Evolutionary conservation across 1,140 invertebrate genomes (phyloP), one percentile per base, ranked within the genome.

Genomic region (Catajapyx aquilonaris): DNA sequence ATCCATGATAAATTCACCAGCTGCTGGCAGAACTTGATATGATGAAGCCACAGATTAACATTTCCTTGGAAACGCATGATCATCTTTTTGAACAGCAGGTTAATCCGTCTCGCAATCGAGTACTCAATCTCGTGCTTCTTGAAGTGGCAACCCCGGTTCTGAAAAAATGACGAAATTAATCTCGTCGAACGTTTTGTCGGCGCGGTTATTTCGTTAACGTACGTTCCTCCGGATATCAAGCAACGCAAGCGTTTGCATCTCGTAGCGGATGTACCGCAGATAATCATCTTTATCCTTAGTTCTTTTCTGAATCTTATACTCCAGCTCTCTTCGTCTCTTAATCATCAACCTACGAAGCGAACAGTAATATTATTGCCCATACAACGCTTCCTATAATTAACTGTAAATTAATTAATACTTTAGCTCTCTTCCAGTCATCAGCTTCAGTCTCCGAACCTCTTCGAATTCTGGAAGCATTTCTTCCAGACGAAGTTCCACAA

Each of bases 261-360:
- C 69, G 53, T 75, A 80, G 33, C 73, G 64, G 44, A 81, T 75
- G 43, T 81, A 81, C 38, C 64, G 59, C 7, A 77, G 54, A 53
- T 64, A 76, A 51, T 80, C 75, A 46, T 76, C 69, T 54, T 78
- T 76, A 17, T 54, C 54, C 54, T 76, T 78, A 2, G 62, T 61
- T 46, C 59, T 57, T 38, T 69, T 58, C 45, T 76, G 68, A 39
- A 81, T 61, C 55, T 69, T 73, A 44, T 79, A 77, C 52, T 81
- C 76, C 54, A 67, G 69, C 38, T 68, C 64, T 46, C 69, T 71
- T 11, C 72, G 56, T 50, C 71, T 76, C 45, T 69, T 71, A 16
- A 69, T 60, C 39, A 81, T 76, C 42, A 61, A 61, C 45, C 75
- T 77, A 46, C 34, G 58, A 61, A 38, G n/a, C n/a, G n/a, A n/a